phyloP scores from a whole-genome alignment of 92 coral and sea anemone species.

The Nematostella vectensis region DNA sequence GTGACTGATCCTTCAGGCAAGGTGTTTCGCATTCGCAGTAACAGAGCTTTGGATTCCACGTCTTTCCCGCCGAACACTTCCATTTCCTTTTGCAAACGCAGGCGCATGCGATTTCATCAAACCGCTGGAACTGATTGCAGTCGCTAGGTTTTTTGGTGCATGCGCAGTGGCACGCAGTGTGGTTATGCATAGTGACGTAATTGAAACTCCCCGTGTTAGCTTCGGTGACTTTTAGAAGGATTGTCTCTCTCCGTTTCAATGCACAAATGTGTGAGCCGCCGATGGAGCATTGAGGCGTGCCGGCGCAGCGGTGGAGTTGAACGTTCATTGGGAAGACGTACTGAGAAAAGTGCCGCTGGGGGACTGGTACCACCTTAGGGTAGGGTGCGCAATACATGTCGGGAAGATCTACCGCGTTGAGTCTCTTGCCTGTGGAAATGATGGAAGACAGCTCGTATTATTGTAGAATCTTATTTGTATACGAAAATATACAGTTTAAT shows the following conservation, averaged over 20 bases:
- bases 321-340: neutral
- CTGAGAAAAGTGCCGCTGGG: neutral
- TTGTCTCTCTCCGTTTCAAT: neutral
- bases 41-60: neutral
- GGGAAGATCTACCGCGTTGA: neutral
- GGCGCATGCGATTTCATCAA: neutral
- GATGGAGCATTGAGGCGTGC: neutral
- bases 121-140: neutral
- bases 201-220: no score
- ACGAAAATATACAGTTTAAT: no score
- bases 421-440: no score
- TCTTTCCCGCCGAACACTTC: neutral
- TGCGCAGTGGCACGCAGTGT: neutral
- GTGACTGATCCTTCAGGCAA: neutral
- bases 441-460: no score
- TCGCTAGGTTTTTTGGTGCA: neutral
- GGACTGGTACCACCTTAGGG: neutral
- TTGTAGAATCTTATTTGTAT: no score
- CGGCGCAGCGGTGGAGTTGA: conserved; percentile 4
- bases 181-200: neutral
- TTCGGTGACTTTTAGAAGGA: neutral
- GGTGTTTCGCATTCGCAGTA: neutral
- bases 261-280: neutral
- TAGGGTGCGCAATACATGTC: neutral
- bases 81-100: neutral